Conservation (phyloP, 2,797 vertebrate genomes). For the Spondyliosoma cantharus region DNA sequence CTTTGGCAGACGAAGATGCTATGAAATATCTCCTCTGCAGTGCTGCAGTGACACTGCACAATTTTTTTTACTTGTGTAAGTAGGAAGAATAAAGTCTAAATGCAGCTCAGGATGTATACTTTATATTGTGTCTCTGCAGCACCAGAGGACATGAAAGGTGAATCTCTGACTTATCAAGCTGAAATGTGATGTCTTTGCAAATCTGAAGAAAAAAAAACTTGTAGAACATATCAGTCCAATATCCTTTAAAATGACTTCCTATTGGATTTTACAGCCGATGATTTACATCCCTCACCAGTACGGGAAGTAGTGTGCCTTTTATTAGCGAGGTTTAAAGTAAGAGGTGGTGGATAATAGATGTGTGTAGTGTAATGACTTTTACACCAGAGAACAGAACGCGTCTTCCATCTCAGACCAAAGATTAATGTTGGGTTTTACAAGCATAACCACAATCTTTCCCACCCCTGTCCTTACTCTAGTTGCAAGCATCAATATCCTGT, state of each 20-base stretch:
- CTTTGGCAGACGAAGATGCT: conserved; percentile 42
- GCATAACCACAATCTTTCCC: neutral
- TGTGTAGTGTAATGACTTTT: conserved; percentile 27
- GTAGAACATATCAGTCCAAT: conserved; percentile 8
- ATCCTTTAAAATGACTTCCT: conserved; percentile 1
- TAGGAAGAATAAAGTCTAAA: neutral
- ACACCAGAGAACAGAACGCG: conserved; percentile 17
- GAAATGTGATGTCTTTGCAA: conserved; percentile 14
- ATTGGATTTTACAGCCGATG: conserved; percentile 14
- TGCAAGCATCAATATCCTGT: conserved; percentile 3
- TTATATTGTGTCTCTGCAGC: neutral
- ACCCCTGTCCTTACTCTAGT: neutral
- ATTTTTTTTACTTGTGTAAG: conserved; percentile 2
- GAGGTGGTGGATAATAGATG: conserved; percentile 29
- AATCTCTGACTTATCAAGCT: conserved; percentile 5
- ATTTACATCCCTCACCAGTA: conserved; percentile 16
- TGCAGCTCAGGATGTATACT: neutral
- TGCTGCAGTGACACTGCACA: conserved; percentile 13
- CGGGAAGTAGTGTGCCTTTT: conserved; percentile 21
- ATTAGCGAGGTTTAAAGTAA: conserved; percentile 12
- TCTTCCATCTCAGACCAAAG: neutral
- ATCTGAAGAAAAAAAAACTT: conserved; percentile 1
- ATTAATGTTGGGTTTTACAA: conserved; percentile 29
- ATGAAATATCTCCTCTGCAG: conserved; percentile 34
- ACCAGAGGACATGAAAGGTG: neutral